phyloP scores from a whole-genome alignment of 2,797 vertebrate genomes.

The Hydrocynus forskahlii region DNA sequence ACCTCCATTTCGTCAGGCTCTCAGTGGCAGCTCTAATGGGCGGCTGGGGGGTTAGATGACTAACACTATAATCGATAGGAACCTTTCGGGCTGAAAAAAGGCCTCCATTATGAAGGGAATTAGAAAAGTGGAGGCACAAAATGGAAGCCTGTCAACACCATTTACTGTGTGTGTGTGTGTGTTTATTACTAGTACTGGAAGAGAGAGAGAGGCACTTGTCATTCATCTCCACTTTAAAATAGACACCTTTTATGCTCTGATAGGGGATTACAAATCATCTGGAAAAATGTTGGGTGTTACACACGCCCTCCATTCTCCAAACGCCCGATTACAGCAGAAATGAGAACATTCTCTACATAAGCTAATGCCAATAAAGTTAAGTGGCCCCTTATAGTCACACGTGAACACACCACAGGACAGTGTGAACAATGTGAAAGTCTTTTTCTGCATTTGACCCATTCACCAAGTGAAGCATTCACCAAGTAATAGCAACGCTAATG shows the following conservation, averaged over 20 bases:
- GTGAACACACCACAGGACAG: too few species aligned
- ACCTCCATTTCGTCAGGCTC: conserved; percentile 37
- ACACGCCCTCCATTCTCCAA: neutral
- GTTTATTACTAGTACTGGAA: conserved; percentile 60
- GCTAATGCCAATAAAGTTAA: conserved; percentile 35
- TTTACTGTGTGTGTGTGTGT: too few species aligned
- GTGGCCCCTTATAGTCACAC: too few species aligned
- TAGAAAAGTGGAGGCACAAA: conserved; percentile 74
- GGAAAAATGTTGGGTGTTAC: conserved; percentile 1
- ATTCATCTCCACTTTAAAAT: conserved; percentile 47
- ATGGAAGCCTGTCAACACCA: conserved; percentile 61
- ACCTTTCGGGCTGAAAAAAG: conserved; percentile 73
- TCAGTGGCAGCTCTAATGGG: conserved; percentile 34
- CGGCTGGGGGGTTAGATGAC: conserved; percentile 66
- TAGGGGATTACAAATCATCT: conserved; percentile 33
- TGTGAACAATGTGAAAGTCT: too few species aligned
- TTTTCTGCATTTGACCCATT: too few species aligned
- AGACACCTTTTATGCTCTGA: conserved; percentile 45
- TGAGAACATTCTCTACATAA: neutral
- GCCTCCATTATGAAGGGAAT: conserved; percentile 72
- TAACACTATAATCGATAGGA: conserved; percentile 75
- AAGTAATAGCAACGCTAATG: too few species aligned
- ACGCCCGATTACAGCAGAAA: conserved; percentile 20
- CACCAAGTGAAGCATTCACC: too few species aligned
- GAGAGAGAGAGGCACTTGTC: conserved; percentile 29